phyloP scores from a whole-genome alignment of 2,113 vertebrate genomes.

The Indri indri region DNA sequence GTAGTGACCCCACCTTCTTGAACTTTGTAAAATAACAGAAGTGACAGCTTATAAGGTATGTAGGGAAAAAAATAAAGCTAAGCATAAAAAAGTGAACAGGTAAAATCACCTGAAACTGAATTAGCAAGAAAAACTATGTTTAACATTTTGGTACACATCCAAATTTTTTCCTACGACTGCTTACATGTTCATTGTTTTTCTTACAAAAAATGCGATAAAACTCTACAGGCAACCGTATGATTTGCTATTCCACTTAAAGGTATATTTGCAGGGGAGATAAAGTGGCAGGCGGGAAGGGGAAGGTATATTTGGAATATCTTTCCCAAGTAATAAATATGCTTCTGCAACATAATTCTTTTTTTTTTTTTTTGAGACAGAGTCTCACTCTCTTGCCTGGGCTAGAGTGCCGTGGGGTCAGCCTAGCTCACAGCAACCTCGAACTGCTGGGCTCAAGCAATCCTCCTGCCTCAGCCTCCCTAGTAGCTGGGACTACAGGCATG shows the following conservation, averaged over 20 bases:
- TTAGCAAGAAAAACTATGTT: neutral
- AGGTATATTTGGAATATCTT: neutral
- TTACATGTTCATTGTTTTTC: neutral
- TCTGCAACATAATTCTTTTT: neutral
- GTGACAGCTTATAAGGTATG: neutral
- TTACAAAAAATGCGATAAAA: neutral
- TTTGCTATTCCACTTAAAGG: neutral
- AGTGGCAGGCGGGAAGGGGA: neutral
- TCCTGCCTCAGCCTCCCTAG: too few relatives aligned
- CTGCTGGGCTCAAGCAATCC: too few relatives aligned
- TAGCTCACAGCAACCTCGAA: too few relatives aligned
- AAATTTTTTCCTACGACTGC: neutral
- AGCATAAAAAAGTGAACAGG: neutral
- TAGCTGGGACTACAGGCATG: too few relatives aligned
- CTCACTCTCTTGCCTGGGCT: too few relatives aligned
- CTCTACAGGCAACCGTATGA: neutral
- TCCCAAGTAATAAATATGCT: neutral
- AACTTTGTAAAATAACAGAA: neutral
- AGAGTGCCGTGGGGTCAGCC: too few relatives aligned
- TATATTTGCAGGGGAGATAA: neutral
- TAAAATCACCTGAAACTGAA: neutral
- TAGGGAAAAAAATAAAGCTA: neutral
- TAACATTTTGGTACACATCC: neutral
- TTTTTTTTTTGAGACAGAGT: too few relatives aligned
- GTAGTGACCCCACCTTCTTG: neutral